A percentile compares a stretch with the other conserved stretches of the same genome.
These are phyloP conservation scores for Calyptomena viridis DNA, from an alignment of 2,113 vertebrate species.

Conservation along the genomic window DNA sequence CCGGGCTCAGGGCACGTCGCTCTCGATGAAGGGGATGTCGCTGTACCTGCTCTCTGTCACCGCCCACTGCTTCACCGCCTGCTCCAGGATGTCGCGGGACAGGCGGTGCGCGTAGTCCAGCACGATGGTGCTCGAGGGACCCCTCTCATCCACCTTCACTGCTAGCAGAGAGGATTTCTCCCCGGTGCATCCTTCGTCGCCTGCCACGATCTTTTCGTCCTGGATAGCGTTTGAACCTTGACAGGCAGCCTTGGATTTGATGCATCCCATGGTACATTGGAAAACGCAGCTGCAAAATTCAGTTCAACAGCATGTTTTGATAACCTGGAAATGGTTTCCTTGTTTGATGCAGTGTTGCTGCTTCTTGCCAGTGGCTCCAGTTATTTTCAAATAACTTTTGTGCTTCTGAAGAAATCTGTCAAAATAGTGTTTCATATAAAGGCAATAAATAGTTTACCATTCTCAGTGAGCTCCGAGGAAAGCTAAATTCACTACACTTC, in stretches of 20 bases:
- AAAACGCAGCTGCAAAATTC: constrained; percentile 51
- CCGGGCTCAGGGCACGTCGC: constrained; percentile 83
- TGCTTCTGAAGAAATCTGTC: constrained; percentile 54
- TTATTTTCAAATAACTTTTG: neutral
- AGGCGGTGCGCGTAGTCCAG: constrained; percentile 87
- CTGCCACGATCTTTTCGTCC: constrained; percentile 45
- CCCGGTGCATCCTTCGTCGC: neutral
- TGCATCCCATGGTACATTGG: constrained; percentile 87
- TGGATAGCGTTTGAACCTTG: constrained; percentile 66
- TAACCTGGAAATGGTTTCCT: neutral
- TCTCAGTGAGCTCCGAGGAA: neutral
- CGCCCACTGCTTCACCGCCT: constrained; percentile 90
- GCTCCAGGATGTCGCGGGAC: constrained; percentile 85
- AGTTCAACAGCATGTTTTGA: constrained; percentile 44
- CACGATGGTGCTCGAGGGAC: constrained; percentile 63
- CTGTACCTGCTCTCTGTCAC: constrained; percentile 86
- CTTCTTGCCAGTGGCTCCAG: neutral
- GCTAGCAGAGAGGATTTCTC: constrained; percentile 74
- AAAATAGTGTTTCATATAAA: constrained; percentile 25
- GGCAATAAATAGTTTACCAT: neutral
- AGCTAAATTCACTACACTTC: neutral
- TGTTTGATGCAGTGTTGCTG: neutral
- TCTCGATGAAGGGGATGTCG: constrained; percentile 95
- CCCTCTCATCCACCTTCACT: constrained; percentile 23
- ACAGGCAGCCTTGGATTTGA: constrained; percentile 89